Percentiles rank a stretch among this genome's conserved stretches.
Conservation (phyloP, 2,888 invertebrate species). For the Leptogaster cylindrica region DNA sequence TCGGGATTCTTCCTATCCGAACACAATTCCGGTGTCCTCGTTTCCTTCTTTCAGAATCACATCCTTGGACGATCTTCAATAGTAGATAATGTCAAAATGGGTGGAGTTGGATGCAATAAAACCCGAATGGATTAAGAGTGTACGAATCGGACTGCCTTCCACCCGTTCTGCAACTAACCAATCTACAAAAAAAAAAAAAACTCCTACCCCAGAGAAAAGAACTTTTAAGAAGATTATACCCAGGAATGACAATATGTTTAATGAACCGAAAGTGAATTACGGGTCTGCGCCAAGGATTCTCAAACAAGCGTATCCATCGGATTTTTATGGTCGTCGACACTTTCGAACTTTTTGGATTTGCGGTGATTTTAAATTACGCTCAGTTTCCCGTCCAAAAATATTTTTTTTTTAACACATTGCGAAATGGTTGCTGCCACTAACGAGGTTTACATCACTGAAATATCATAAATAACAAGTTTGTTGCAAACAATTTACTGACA, state of each 20-base stretch:
- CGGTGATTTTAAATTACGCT: no score
- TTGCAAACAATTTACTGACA: no score
- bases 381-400: no score
- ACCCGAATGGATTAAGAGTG: constrained; percentile 37
- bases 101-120: constrained; percentile 33
- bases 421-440: no score
- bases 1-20: no score
- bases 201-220: constrained; percentile 31
- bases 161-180: no score
- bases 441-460: no score
- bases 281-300: constrained; percentile 32
- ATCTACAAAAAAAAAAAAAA: no score
- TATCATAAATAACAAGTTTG: no score
- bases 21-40: constrained; percentile 3
- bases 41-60: constrained; percentile 12
- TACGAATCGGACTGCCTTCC: constrained; percentile 19
- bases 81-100: constrained; percentile 30
- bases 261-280: constrained; percentile 40
- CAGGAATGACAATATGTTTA: constrained; percentile 40
- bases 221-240: constrained; percentile 40
- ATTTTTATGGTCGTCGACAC: constrained; percentile 39
- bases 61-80: constrained; percentile 39
- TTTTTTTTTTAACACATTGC: no score
- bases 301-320: constrained; percentile 25
- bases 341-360: no score